These are phyloP conservation scores for Hemistola chrysoprasaria DNA, from an alignment of 2,888 invertebrate species.

Conservation along the genomic window DNA sequence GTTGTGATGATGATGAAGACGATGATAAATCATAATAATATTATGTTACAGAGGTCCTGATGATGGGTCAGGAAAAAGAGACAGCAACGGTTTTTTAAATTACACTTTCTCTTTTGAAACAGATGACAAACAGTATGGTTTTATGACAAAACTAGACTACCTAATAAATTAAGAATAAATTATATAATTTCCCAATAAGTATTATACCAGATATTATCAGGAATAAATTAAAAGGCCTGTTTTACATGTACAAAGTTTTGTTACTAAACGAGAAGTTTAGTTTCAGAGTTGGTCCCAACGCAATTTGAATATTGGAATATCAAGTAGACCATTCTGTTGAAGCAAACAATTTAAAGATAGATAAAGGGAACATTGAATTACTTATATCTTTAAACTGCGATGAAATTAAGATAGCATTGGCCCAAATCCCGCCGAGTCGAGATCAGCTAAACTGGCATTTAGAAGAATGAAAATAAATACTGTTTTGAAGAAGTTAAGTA, in stretches of 20 bases:
- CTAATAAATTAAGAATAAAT: too few species aligned
- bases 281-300: slow-evolving; percentile 62
- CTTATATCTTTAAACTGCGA: slow-evolving; percentile 16
- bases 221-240: slow-evolving; percentile 53
- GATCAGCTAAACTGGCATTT: too few species aligned
- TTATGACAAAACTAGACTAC: too few species aligned
- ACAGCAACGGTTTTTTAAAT: too few species aligned
- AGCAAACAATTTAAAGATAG: slow-evolving; percentile 36
- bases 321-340: slow-evolving; percentile 50
- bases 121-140: too few species aligned
- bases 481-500: too few species aligned
- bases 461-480: too few species aligned
- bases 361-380: slow-evolving; percentile 27
- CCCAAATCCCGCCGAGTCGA: slow-evolving; percentile 2
- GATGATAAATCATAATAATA: too few species aligned
- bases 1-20: too few species aligned
- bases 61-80: too few species aligned
- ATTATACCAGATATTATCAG: slow-evolving; percentile 6
- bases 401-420: slow-evolving; percentile 15
- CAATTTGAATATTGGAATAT: slow-evolving; percentile 76
- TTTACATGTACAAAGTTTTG: slow-evolving; percentile 56
- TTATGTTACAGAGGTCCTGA: too few species aligned
- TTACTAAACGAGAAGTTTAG: slow-evolving; percentile 60
- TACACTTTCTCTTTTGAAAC: too few species aligned
- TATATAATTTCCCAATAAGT: slow-evolving; percentile 1